Evolutionary conservation across 2,888 invertebrate genomes (phyloP).

Genomic region (Chymomyza fuscimana): DNA sequence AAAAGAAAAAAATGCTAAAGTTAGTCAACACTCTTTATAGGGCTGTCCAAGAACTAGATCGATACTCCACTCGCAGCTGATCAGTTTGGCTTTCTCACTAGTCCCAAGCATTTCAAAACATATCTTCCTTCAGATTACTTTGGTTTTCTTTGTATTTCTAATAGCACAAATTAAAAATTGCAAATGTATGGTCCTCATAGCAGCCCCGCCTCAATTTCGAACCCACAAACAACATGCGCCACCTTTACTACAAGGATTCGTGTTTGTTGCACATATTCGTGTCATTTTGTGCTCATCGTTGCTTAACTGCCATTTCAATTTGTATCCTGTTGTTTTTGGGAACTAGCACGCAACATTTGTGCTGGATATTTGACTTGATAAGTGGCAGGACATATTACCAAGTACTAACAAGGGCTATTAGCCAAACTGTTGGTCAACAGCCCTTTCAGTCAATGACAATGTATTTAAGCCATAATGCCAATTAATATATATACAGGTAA

Average conservation of each 20-base stretch:
- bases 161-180: too few species aligned
- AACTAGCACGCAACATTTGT: neutral
- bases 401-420: neutral
- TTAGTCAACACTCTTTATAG: too few species aligned
- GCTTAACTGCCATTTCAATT: neutral
- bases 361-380: neutral
- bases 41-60: too few species aligned
- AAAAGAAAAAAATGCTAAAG: too few species aligned
- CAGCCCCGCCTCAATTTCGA: neutral
- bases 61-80: too few species aligned
- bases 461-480: slow-evolving; percentile 22
- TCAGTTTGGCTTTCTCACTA: too few species aligned
- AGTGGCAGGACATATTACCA: neutral
- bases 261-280: neutral
- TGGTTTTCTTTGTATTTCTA: too few species aligned
- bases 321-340: neutral
- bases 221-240: neutral
- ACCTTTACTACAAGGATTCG: neutral
- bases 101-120: too few species aligned
- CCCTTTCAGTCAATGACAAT: neutral
- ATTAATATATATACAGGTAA: slow-evolving; percentile 22
- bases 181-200: too few species aligned
- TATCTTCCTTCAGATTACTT: too few species aligned
- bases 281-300: slow-evolving; percentile 1
- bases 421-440: neutral